These are phyloP conservation scores for Eilema griseolum DNA, from an alignment of 2,888 invertebrate genomes.

Conservation along the genomic window DNA sequence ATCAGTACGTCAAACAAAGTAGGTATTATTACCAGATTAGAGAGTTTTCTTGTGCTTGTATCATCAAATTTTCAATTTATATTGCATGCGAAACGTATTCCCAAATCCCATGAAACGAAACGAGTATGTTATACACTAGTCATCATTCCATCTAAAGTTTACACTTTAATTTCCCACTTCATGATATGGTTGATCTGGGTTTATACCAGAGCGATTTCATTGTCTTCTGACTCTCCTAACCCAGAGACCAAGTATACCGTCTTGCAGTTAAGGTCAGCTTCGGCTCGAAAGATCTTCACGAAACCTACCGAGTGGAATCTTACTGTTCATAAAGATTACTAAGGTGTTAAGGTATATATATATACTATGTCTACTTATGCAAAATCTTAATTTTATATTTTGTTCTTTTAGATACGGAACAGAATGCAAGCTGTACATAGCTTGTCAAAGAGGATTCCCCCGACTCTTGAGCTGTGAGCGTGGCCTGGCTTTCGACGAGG, in stretches of 20 bases:
- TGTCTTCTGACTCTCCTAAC: no score
- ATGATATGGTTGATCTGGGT: not conserved
- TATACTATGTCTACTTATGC: no score
- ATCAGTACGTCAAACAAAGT: no score
- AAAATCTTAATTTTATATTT: not conserved
- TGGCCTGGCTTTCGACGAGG: conserved; percentile 67
- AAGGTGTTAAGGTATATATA: no score
- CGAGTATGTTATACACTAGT: no score
- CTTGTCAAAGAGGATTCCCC: conserved; percentile 67
- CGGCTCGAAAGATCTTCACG: not conserved
- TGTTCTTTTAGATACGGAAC: conserved; percentile 55
- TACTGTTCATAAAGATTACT: no score
- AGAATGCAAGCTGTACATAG: conserved; percentile 69
- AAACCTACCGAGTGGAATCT: no score
- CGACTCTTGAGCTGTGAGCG: conserved; percentile 69
- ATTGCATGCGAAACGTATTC: not conserved
- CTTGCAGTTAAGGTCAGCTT: not conserved
- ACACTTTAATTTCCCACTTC: not conserved
- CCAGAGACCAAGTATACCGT: not conserved
- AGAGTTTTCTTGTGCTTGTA: no score
- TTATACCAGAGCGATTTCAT: not conserved
- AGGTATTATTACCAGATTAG: no score
- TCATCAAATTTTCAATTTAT: no score
- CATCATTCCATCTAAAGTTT: no score
- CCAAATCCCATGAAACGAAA: not conserved